Evolutionary conservation across 2,888 invertebrate species (phyloP), one percentile per base, ranked within the genome.

Genomic region (Allolobophora icterica): DNA sequence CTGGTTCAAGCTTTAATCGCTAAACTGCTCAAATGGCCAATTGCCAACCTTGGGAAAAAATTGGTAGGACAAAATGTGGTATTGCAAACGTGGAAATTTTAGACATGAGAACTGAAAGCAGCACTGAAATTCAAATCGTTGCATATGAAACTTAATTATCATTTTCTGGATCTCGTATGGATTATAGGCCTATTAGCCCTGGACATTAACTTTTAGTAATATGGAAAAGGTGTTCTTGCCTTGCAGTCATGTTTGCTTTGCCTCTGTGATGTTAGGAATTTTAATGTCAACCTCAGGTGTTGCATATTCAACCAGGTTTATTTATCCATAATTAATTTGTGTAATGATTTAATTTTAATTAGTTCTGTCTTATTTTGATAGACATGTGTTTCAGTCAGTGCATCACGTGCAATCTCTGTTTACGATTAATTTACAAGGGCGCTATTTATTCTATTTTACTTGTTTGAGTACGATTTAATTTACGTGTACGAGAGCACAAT

Each of bases 211-310:
- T 30, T 71, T 71, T 71, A 71, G 30, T 30, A 71, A n/a, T 71
- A 30, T 71, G 30, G n/a, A 30, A 24, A 71, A 71, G 71, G 71
- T n/a, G n/a, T 71, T n/a, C n/a, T 71, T 71, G 71, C 71, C 71
- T 71, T 71, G 71, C 71, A 71, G 71, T 71, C n/a, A 71, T n/a
- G 30, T 71, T n/a, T 71, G n/a, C 71, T n/a, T 30, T 71, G n/a
- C 71, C 71, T 71, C 71, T 71, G 71, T 71, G 71, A 71, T 71
- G 30, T 2, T 71, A 71, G 71, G n/a, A 30, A 71, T 30, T 71
- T 71, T n/a, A n/a, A 71, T 71, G 71, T 71, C 71, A 71, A 71
- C 71, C 71, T 71, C 71, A 71, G 71, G 71, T 71, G 71, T 71
- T n/a, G 71, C n/a, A 13, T 71, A 71, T 71, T n/a, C n/a, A n/a